Conservation (phyloP, 2,113 vertebrate species). For the Pimephales promelas region DNA sequence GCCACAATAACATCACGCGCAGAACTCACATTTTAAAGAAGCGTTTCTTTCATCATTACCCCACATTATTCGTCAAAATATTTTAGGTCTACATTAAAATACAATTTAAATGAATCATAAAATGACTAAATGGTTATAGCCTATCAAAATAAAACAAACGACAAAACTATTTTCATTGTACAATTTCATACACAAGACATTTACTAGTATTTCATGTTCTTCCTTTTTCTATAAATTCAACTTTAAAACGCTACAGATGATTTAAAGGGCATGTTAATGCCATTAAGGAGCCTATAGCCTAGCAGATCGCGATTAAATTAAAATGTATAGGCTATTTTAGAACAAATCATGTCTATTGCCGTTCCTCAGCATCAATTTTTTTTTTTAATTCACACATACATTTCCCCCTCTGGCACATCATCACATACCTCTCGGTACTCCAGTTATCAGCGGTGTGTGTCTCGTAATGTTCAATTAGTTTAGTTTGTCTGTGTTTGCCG, state of each 20-base stretch:
- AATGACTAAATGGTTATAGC: neutral
- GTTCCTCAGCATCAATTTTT: neutral
- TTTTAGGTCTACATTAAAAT: neutral
- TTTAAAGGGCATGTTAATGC: neutral
- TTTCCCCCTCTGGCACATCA: neutral
- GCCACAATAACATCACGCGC: neutral
- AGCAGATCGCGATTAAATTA: neutral
- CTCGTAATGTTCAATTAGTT: constrained; percentile 56
- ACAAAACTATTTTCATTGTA: neutral
- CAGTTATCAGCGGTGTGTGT: constrained; percentile 17
- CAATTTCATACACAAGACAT: neutral
- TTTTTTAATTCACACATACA: neutral
- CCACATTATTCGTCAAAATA: neutral
- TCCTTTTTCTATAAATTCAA: neutral
- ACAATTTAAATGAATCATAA: neutral
- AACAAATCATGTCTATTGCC: neutral
- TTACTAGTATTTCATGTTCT: neutral
- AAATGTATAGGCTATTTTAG: neutral
- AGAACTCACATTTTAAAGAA: neutral
- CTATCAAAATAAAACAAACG: neutral
- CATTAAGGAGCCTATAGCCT: neutral
- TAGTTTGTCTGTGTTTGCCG: constrained; percentile 61
- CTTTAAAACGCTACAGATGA: neutral
- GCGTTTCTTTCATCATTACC: neutral
- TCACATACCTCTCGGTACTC: constrained; percentile 39